Conservation (phyloP, 1,140 invertebrate genomes). For the Drosophila arawakana region DNA sequence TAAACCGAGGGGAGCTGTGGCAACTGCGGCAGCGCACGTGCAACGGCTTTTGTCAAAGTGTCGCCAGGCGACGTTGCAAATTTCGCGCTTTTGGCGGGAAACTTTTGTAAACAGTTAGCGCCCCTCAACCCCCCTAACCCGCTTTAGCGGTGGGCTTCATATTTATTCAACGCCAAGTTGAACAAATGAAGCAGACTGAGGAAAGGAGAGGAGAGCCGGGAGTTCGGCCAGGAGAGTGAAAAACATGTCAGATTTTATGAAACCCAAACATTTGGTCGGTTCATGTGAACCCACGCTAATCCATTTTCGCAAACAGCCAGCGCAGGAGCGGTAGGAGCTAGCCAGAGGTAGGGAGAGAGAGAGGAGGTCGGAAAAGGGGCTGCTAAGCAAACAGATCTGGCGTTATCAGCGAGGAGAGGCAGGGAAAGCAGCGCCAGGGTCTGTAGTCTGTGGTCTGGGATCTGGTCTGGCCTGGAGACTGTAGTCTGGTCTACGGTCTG, state of each 20-base stretch:
- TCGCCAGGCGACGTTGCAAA: conserved; percentile 68
- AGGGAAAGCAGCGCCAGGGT: not conserved
- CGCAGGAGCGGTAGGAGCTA: conserved; percentile 1
- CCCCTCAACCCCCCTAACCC: not conserved
- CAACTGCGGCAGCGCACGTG: conserved; percentile 60
- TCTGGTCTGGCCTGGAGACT: not conserved
- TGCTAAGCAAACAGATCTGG: conserved; percentile 74
- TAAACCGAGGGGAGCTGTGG: conserved; percentile 1
- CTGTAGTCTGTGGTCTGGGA: conserved; percentile 1
- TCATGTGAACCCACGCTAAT: conserved; percentile 81
- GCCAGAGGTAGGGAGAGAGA: not conserved
- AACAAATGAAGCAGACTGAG: conserved; percentile 35
- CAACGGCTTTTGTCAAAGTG: conserved; percentile 70
- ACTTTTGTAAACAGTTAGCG: conserved; percentile 62
- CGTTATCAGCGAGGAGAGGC: conserved; percentile 43
- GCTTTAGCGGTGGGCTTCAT: conserved; percentile 34
- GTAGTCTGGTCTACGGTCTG: conserved; percentile 2
- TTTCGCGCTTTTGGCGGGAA: conserved; percentile 72
- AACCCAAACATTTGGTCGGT: conserved; percentile 78
- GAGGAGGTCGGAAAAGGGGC: not conserved
- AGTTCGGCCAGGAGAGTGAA: not conserved
- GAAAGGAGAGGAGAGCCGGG: not conserved
- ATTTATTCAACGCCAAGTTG: conserved; percentile 69
- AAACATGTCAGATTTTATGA: conserved; percentile 74
- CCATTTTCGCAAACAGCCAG: conserved; percentile 71